Conservation (phyloP, 2,113 vertebrate species). For the Chionomys nivalis region DNA sequence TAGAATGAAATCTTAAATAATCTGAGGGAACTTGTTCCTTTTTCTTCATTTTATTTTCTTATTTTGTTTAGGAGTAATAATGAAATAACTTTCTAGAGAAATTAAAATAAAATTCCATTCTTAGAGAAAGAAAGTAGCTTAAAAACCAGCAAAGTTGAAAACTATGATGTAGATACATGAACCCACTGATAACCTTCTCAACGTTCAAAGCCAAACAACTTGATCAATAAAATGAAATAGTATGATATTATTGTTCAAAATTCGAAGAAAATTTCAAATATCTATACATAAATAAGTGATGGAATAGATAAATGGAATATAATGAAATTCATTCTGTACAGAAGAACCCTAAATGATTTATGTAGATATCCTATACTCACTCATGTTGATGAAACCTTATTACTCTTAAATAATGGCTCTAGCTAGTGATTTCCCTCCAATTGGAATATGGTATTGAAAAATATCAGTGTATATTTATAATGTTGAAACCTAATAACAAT, state of each 20-base stretch:
- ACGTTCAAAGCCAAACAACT: not conserved
- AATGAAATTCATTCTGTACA: not conserved
- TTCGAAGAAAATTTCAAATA: not conserved
- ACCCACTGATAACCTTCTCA: not conserved
- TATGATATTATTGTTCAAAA: not conserved
- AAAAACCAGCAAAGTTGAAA: not conserved
- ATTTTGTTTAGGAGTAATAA: not conserved
- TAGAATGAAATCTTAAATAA: not conserved
- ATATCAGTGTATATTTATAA: not conserved
- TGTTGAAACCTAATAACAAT: not conserved
- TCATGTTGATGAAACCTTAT: not conserved
- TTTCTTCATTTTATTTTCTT: not conserved
- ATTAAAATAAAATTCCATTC: not conserved
- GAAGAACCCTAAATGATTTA: not conserved
- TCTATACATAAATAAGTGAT: not conserved
- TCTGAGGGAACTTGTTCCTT: not conserved
- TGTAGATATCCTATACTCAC: not conserved
- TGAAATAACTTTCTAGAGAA: not conserved
- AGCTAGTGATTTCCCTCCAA: not conserved
- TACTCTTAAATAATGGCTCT: not conserved
- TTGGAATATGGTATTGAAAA: not conserved
- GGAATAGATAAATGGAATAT: not conserved
- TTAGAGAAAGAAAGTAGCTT: not conserved
- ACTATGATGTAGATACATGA: not conserved
- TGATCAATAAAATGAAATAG: not conserved